These are phyloP conservation scores for Thaumatotibia leucotreta DNA, from an alignment of 1,140 invertebrate species.

Conservation along the genomic window DNA sequence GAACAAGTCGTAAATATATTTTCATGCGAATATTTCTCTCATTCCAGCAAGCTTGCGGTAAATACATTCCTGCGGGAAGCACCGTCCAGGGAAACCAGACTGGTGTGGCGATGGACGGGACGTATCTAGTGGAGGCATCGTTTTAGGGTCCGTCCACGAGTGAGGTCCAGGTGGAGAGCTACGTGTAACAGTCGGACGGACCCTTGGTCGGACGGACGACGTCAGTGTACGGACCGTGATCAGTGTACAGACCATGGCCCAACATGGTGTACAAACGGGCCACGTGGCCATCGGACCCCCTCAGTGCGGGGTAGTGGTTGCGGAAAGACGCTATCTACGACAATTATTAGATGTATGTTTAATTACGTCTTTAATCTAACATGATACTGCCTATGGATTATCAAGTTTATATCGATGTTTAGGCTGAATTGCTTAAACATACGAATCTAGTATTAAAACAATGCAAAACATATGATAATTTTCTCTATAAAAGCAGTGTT, in stretches of 20 bases:
- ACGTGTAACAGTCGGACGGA: slow-evolving; percentile 36
- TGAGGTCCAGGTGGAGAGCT: slow-evolving; percentile 55
- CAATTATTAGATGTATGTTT: slow-evolving; percentile 60
- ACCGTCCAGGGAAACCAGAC: slow-evolving; percentile 86
- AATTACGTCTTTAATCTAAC: slow-evolving; percentile 56
- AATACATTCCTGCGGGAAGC: slow-evolving; percentile 88
- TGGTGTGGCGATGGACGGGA: slow-evolving; percentile 86
- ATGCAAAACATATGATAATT: not conserved
- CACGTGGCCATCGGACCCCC: slow-evolving; percentile 29
- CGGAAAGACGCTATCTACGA: slow-evolving; percentile 26
- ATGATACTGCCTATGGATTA: slow-evolving; percentile 67
- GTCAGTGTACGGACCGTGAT: no score
- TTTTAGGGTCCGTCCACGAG: slow-evolving; percentile 79
- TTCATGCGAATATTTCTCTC: not conserved
- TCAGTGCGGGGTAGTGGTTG: not conserved
- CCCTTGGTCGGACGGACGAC: not conserved
- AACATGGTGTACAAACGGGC: slow-evolving; percentile 16
- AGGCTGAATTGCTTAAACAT: not conserved
- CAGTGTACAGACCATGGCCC: slow-evolving; percentile 12
- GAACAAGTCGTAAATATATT: not conserved
- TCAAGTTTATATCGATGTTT: slow-evolving; percentile 38
- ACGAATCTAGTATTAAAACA: not conserved
- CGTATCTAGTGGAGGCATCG: slow-evolving; percentile 89
- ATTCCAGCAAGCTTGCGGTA: slow-evolving; percentile 85
- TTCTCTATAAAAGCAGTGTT: no score